Evolutionary conservation across 2,888 invertebrate species (phyloP), one percentile per base, ranked within the genome.

Genomic region (Apamea anceps): DNA sequence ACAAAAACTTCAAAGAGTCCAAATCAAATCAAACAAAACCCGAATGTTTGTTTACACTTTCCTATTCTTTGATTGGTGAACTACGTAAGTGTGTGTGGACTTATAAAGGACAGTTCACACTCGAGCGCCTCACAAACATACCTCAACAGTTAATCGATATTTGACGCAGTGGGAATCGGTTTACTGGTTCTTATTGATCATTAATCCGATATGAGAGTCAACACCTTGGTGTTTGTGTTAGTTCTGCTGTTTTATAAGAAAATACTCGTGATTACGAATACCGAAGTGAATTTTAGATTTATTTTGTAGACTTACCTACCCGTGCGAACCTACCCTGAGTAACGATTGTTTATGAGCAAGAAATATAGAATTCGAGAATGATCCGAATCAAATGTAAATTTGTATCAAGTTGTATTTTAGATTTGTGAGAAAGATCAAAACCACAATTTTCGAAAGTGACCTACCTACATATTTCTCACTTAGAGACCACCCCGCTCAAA

Each of bases 71-170:
- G 54, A 73, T 79, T 71, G 12, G 75, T 62, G 68, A 37, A 62
- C 28, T 75, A 28, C 60, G 51, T 45, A 67, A 62, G 72, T 68
- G 65, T 81, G 77, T 66, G 80, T 85, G 25, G 13, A 72, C 54
- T 72, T 32, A 66, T 67, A 60, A 37, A 54, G 67, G 71, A 76
- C 79, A 75, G 73, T 62, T 70, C 15, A 25, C 70, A 80, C 74
- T 86, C 72, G 74, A 57, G 48, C 72, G 65, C 32, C 51, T 68
- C 72, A 76, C 81, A 78, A 79, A 85, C 74, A 84, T 72, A 66
- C 78, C 62, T 84, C 67, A 84, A 83, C 86, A n/a, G 68, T 79
- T 71, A 80, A 84, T 88, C 87, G 79, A 87, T 87, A 86, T 28
- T 32, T 45, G 66, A 57, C 80, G 73, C 67, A 54, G 76, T 54